Base-by-base conservation (phyloP, 1,140 invertebrate species). In the Eurosta solidaginis region DNA sequence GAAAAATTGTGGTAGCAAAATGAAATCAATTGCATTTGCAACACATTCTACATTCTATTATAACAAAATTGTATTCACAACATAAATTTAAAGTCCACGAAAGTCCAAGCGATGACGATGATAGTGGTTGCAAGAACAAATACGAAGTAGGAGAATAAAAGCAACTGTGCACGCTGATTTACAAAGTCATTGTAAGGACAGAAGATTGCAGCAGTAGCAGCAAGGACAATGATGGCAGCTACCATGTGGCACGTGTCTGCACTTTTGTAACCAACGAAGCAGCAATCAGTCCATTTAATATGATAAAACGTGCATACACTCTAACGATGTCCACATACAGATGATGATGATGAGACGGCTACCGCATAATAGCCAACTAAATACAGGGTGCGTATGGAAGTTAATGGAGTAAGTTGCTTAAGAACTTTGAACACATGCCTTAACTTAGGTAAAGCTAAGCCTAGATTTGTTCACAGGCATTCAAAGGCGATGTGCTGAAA, bases 251-350 rank as follows among this genome's bases (percentile, higher is more conserved):
- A 68, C 59, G 59, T 68, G 59, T 68, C 59, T 40, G 59, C 59
- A 68, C 59, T 68, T 68, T 68, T 68, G 59, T 40, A 68, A 40
- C 59, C 59, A 68, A 68, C 59, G 29, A 68, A 68, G 59, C 59
- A 68, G 59, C 33, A 68, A 68, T 68, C 59, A 42, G 17, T 68
- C 36, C 59, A 22, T 40, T 68, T 68, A 68, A 36, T 36, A 40
- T 33, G 59, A 20, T 68, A 36, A 68, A 68, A 68, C 33, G 33
- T 68, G 59, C 59, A 68, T 40, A 40, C 33, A n/a, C n/a, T n/a
- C n/a, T 10, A 17, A 40, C 33, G 59, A 0, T 14, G 1, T 27
- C 12, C 59, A 68, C n/a, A 68, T n/a, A 3, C 52, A n/a, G 17
- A 40, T 68, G n/a, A 9, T 17, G 59, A 14, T 40, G 33, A 17